A percentile compares a stretch with the other conserved stretches of the same genome.
Conservation (phyloP, 2,888 invertebrate genomes). For the Ditylenchus weischeri region DNA sequence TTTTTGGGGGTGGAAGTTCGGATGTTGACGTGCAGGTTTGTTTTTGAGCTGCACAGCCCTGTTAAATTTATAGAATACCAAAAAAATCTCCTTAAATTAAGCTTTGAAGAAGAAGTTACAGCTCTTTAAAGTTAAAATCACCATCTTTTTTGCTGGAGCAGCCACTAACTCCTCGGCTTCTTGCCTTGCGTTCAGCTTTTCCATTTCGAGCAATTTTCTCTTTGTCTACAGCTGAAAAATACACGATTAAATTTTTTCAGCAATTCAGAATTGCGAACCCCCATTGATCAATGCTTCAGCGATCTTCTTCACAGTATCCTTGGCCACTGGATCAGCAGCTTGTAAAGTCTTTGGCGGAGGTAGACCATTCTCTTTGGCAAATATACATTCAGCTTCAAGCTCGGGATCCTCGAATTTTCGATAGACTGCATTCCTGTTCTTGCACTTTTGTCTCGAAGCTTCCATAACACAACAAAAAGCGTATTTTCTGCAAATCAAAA, state of each 20-base stretch:
- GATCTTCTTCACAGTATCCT: slow-evolving; percentile 32
- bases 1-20: no score
- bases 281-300: slow-evolving; percentile 18
- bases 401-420: slow-evolving; percentile 35
- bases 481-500: background rate
- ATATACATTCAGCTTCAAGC: slow-evolving; percentile 35
- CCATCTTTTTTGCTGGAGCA: slow-evolving; percentile 39
- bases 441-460: slow-evolving; percentile 3
- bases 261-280: background rate
- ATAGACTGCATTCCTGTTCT: slow-evolving; percentile 12
- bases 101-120: background rate
- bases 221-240: no score
- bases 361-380: slow-evolving; percentile 40
- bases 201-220: slow-evolving; percentile 30
- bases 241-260: no score
- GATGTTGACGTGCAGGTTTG: no score
- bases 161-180: slow-evolving; percentile 42
- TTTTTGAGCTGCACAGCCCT: no score
- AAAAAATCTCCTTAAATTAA: no score
- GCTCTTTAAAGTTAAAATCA: background rate
- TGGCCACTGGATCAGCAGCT: background rate
- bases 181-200: slow-evolving; percentile 44
- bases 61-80: no score
- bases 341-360: slow-evolving; percentile 24
- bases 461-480: slow-evolving; percentile 7